Percentiles rank a stretch among this genome's conserved stretches.
Evolutionary conservation across 2,888 invertebrate species (phyloP).

Genomic region (Microctonus hyperodae): DNA sequence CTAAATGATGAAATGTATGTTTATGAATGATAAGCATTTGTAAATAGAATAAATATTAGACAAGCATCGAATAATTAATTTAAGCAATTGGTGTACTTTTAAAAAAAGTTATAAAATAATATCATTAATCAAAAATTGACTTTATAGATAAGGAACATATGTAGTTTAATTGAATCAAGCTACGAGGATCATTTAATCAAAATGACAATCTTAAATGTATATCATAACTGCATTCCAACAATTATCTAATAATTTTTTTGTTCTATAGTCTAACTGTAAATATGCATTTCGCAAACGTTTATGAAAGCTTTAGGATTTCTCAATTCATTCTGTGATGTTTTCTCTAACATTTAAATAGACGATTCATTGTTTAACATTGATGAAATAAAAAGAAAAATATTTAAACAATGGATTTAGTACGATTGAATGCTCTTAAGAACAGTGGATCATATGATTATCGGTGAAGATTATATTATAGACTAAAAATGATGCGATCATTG

Average conservation of each 20-base stretch:
- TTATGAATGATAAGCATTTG: not conserved
- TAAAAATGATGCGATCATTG: no score
- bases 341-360: not conserved
- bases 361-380: not conserved
- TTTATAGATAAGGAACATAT: not conserved
- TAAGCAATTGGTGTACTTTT: not conserved
- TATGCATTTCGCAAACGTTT: not conserved
- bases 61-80: not conserved
- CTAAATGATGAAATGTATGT: not conserved
- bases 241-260: not conserved
- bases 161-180: not conserved
- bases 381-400: not conserved
- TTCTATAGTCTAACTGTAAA: not conserved
- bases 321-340: not conserved
- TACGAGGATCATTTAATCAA: not conserved
- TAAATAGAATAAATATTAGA: not conserved
- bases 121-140: not conserved
- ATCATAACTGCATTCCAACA: not conserved
- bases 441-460: constrained; percentile 21
- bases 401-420: not conserved
- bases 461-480: constrained; percentile 35
- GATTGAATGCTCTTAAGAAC: constrained; percentile 2
- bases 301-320: not conserved
- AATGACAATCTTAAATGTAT: not conserved
- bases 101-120: not conserved